Conservation (phyloP, 2,797 vertebrate species). For the Protonibea diacanthus region DNA sequence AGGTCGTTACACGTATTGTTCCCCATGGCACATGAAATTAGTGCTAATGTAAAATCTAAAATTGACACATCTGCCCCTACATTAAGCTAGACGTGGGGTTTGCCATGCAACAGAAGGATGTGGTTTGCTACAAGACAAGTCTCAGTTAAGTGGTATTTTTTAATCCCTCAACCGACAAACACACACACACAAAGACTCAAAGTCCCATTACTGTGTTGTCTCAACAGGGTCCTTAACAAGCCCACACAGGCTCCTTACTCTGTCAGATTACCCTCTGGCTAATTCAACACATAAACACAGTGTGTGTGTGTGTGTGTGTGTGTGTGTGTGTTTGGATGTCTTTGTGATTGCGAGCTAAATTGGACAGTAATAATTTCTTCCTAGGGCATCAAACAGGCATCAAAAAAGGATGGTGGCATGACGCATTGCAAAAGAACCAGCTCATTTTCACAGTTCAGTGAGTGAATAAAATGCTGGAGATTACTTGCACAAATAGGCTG, state of each 20-base stretch:
- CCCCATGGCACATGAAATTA: not conserved
- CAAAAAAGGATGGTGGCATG: not conserved
- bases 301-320: not conserved
- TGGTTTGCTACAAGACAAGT: not conserved
- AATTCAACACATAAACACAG: slow-evolving; percentile 26
- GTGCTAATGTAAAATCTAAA: not conserved
- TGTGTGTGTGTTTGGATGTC: not conserved
- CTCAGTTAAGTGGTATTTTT: slow-evolving; percentile 8
- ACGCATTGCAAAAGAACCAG: not conserved
- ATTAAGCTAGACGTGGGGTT: not conserved
- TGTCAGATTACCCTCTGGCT: slow-evolving; percentile 48
- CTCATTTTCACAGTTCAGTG: not conserved
- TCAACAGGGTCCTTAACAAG: slow-evolving; percentile 51
- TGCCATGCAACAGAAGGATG: not conserved
- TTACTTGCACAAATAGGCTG: not conserved
- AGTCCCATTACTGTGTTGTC: slow-evolving; percentile 40
- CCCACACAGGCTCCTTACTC: slow-evolving; percentile 43
- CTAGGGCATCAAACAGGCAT: not conserved
- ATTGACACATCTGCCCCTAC: not conserved
- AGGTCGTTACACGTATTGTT: not conserved
- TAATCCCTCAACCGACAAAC: not conserved
- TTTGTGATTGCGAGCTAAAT: not conserved
- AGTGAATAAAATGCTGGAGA: not conserved
- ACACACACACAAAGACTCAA: slow-evolving; percentile 20
- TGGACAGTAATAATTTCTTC: not conserved